Base-by-base conservation (phyloP, 2,888 invertebrate genomes). In the Polietes domitor region DNA sequence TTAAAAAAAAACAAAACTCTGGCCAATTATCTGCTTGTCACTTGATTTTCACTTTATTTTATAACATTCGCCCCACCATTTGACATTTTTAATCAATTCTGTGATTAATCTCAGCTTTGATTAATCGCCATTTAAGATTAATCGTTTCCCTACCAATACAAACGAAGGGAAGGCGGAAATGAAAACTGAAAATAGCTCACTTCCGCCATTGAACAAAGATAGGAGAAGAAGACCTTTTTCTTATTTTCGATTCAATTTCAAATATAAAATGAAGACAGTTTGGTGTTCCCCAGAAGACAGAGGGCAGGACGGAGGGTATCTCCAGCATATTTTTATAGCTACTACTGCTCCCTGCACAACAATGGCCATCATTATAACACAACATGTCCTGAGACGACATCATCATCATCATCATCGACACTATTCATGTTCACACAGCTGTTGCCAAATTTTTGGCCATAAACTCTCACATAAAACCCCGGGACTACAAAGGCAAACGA, bases 341-440 rank as follows among this genome's bases (percentile, higher is more conserved):
- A n/a, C n/a, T n/a, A n/a, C n/a, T n/a, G n/a, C n/a, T n/a, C n/a
- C n/a, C n/a, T n/a, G n/a, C n/a, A 2, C 41, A 65, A 65, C 65
- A 65, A 65, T 68, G 43, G 24, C 68, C 43, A 65, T 65, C 65
- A 65, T 65, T 65, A 65, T 65, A 41, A 41, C 26, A 26, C 43
- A 43, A n/a, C 43, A 43, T 68, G 68, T 68, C 43, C 68, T 68
- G 43, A 19, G 28, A 61, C 12, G n/a, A n/a, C 65, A 65, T n/a
- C n/a, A n/a, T n/a, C n/a, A n/a, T n/a, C n/a, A n/a, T n/a, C n/a
- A n/a, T n/a, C n/a, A n/a, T 63, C 65, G 21, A 43, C 68, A 43
- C 68, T n/a, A 53, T 74, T 61, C 78, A 75, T 78, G 78, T 82
- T 65, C 65, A 32, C 63, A 47, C 82, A 82, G 74, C 78, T 78